Evolutionary conservation across 2,797 vertebrate genomes (phyloP).

Genomic region (Steatocranus sp.): DNA sequence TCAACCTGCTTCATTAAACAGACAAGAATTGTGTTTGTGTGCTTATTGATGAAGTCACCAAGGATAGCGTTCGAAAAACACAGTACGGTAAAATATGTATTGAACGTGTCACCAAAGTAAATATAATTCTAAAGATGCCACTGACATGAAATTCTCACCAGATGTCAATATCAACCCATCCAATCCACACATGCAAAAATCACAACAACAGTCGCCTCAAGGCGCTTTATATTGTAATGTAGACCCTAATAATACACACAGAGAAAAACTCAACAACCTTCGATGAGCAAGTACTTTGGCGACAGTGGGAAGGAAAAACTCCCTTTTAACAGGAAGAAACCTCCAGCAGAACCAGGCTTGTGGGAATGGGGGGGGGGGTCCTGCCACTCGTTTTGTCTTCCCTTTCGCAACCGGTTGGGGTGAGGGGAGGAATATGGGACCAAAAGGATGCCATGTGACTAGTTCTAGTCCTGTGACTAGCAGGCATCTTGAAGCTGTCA

Average conservation of each 20-base stretch:
- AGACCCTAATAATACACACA: not conserved
- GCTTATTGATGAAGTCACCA: not conserved
- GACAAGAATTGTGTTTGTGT: not conserved
- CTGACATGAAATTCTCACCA: not conserved
- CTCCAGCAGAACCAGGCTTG: no score
- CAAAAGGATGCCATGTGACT: not conserved
- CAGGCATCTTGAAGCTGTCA: not conserved
- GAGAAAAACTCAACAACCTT: no score
- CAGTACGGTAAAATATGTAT: not conserved
- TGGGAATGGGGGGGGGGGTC: no score
- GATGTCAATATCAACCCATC: fast-evolving
- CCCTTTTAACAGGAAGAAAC: no score
- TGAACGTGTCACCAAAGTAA: fast-evolving
- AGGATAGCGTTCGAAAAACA: not conserved
- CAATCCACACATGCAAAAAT: not conserved
- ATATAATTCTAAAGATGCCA: not conserved
- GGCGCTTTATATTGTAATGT: not conserved
- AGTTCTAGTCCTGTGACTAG: not conserved
- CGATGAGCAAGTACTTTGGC: no score
- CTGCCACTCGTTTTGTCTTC: not conserved
- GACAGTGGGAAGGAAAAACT: no score
- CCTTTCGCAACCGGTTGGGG: fast-evolving
- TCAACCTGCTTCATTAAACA: not conserved
- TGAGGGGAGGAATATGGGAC: not conserved
- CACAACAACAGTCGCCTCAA: not conserved